A percentile compares a stretch with the other conserved stretches of the same genome.
Conservation (phyloP, 2,113 vertebrate genomes). For the Pygoscelis antarcticus region DNA sequence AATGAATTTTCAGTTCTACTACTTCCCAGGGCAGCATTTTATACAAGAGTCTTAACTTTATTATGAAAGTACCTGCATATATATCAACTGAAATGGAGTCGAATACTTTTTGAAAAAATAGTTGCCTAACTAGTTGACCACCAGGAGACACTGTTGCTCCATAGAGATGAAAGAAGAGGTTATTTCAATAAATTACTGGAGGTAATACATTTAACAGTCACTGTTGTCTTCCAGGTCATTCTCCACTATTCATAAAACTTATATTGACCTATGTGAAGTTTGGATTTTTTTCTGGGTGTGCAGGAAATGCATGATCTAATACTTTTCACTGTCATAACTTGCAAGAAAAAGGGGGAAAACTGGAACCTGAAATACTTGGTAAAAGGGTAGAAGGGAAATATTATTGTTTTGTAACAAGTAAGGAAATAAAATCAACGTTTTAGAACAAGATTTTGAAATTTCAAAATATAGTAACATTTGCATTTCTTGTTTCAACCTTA, state of each 20-base stretch:
- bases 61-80: background rate
- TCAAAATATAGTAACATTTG: background rate
- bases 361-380: background rate
- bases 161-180: background rate
- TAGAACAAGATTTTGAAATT: background rate
- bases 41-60: background rate
- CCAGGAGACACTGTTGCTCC: constrained; percentile 35
- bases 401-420: background rate
- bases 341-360: fast-evolving
- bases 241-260: background rate
- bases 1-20: background rate
- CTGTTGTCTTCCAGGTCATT: background rate
- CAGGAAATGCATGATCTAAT: background rate
- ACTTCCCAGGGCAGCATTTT: background rate
- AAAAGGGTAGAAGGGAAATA: background rate
- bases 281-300: background rate
- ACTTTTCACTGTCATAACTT: background rate
- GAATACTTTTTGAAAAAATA: background rate
- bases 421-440: background rate
- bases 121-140: background rate
- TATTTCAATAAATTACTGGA: background rate
- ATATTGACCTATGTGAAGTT: background rate
- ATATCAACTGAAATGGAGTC: background rate
- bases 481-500: background rate
- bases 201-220: background rate